Evolutionary conservation across 2,113 vertebrate species (phyloP).

Genomic region (Phaethornis superciliosus): DNA sequence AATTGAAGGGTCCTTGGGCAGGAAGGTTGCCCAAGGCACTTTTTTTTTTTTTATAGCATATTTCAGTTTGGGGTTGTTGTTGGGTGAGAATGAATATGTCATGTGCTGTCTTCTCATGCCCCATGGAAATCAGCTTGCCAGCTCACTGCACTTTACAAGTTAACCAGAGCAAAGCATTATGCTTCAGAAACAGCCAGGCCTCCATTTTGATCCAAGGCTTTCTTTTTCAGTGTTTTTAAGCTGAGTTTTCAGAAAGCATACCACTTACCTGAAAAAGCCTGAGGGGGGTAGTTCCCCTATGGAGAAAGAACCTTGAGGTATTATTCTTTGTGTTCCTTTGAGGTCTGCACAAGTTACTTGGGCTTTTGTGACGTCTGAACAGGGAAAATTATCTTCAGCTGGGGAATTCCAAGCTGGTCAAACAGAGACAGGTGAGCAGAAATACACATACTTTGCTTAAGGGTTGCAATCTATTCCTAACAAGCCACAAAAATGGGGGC

Average conservation of each 20-base stretch:
- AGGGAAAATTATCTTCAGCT: background rate
- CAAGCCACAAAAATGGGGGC: accelerated
- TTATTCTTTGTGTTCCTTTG: background rate
- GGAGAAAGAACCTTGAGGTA: background rate
- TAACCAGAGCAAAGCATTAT: background rate
- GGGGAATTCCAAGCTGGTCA: background rate
- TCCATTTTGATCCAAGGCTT: background rate
- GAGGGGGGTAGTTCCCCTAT: background rate
- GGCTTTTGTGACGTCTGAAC: background rate
- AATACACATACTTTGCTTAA: background rate
- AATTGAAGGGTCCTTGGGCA: background rate
- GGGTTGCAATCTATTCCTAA: background rate
- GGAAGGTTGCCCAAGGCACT: background rate
- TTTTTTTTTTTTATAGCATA: background rate
- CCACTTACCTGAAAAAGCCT: background rate
- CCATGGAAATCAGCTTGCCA: background rate
- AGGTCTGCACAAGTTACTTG: background rate
- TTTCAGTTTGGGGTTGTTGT: background rate
- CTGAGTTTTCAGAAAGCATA: background rate
- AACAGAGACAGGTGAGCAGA: background rate
- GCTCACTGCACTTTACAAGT: background rate
- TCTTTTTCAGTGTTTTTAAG: background rate
- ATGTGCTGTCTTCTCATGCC: background rate
- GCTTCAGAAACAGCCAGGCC: background rate
- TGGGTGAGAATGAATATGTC: background rate